phyloP scores from a whole-genome alignment of 2,113 vertebrate species.

The Seriola quinqueradiata region DNA sequence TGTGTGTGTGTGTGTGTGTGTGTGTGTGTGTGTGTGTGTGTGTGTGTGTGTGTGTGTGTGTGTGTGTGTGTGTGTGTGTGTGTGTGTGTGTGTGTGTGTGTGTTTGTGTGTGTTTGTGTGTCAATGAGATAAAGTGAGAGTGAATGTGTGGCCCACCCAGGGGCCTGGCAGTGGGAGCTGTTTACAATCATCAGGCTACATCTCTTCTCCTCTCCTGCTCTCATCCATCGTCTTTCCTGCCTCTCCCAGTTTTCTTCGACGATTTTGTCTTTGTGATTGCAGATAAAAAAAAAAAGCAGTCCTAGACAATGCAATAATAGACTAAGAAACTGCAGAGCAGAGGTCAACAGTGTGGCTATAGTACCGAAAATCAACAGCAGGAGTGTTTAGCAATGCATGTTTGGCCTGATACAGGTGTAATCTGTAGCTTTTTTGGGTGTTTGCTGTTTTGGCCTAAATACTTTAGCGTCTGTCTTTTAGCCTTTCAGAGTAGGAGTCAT shows the following conservation, averaged over 20 bases:
- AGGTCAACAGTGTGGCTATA: not conserved
- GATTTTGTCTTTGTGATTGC: slow-evolving; percentile 33
- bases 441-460: not conserved
- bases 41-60: slow-evolving; percentile 5
- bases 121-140: slow-evolving; percentile 73
- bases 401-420: not conserved
- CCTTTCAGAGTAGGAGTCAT: not conserved
- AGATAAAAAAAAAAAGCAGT: slow-evolving; percentile 27
- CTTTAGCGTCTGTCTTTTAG: not conserved
- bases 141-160: slow-evolving; percentile 82
- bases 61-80: slow-evolving; percentile 3
- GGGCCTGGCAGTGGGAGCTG: slow-evolving; percentile 71
- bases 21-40: slow-evolving; percentile 17
- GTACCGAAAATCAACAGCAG: not conserved
- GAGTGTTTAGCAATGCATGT: not conserved
- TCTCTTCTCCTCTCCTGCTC: slow-evolving; percentile 58
- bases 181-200: slow-evolving; percentile 78
- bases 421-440: not conserved
- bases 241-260: slow-evolving; percentile 32
- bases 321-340: not conserved
- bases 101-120: not conserved
- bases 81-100: slow-evolving; percentile 55
- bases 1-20: not conserved
- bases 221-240: slow-evolving; percentile 64
- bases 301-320: slow-evolving; percentile 44